Evolutionary conservation across 1,140 invertebrate species (phyloP).

Genomic region (Trachelipus rathkii): DNA sequence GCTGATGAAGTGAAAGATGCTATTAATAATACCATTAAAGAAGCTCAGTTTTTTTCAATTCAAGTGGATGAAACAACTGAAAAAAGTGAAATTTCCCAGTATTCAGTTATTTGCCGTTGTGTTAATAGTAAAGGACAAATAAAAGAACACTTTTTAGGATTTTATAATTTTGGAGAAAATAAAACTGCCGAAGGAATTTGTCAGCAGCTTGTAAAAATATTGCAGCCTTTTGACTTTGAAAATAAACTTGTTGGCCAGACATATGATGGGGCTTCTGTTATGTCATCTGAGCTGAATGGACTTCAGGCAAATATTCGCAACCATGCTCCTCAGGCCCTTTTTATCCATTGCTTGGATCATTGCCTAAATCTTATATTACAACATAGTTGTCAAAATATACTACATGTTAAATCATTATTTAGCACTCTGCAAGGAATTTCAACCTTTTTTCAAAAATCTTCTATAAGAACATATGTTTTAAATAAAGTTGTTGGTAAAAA

Average conservation of each 20-base stretch:
- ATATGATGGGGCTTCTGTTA: slow-evolving; percentile 38
- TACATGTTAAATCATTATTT: slow-evolving; percentile 27
- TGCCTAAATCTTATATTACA: neutral
- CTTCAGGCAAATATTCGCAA: slow-evolving; percentile 24
- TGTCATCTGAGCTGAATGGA: slow-evolving; percentile 29
- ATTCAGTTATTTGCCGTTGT: slow-evolving; percentile 31
- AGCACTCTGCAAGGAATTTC: slow-evolving; percentile 25
- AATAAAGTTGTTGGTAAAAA: slow-evolving; percentile 20
- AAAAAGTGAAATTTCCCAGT: slow-evolving; percentile 28
- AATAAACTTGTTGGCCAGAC: slow-evolving; percentile 39
- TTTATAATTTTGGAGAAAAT: slow-evolving; percentile 27
- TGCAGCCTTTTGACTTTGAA: slow-evolving; percentile 24
- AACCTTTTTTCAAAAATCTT: slow-evolving; percentile 32
- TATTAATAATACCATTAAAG: slow-evolving; percentile 27
- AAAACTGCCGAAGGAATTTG: slow-evolving; percentile 25
- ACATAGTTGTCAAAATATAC: slow-evolving; percentile 18
- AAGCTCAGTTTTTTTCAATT: slow-evolving; percentile 29
- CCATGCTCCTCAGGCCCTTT: neutral
- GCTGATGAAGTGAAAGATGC: slow-evolving; percentile 13
- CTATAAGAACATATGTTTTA: slow-evolving; percentile 24
- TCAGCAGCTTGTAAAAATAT: slow-evolving; percentile 14
- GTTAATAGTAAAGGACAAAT: slow-evolving; percentile 22
- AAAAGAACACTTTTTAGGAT: slow-evolving; percentile 36
- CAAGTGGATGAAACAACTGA: slow-evolving; percentile 39
- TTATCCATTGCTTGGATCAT: slow-evolving; percentile 2